Base-by-base conservation (phyloP, 2,888 invertebrate genomes). In the Meteorus cinctellus region DNA sequence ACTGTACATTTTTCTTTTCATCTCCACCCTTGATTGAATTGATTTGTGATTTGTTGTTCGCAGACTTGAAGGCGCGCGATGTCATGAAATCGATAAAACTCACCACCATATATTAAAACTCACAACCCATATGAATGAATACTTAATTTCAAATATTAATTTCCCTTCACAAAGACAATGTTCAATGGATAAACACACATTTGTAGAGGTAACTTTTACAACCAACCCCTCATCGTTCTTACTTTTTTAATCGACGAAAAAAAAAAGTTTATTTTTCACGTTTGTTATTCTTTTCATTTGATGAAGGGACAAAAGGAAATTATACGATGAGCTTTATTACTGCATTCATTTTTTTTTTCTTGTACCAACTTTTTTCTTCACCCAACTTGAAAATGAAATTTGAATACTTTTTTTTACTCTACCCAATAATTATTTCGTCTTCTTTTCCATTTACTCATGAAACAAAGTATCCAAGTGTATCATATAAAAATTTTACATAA, bases 191-290 rank as follows among this genome's bases (percentile, higher is more conserved):
- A 41, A 41, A 41, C 12, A 41, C 41, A 41, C 41, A 41, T 41
- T 41, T 1, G 4, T 16, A 14, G 0, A 2, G 48, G 48, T 48
- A 48, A 48, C 48, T 48, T 48, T 48, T 48, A 48, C 48, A 48
- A 48, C 16, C 48, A 41, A 41, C n/a, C 48, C 45, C 16, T n/a
- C 48, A 48, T 16, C 48, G n/a, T 4, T 48, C 4, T 48, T 48
- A 48, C n/a, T n/a, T 48, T n/a, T 48, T n/a, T 48, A 48, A 48
- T 48, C 48, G n/a, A 16, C 48, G n/a, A 12, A 41, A 41, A 41
- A 34, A 34, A 48, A 48, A 48, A 48, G n/a, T 48, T 48, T 48
- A n/a, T 48, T 48, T n/a, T 48, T 48, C n/a, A 48, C 48, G n/a
- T 48, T 48, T 48, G n/a, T 48, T 48, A 48, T 48, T 48, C n/a